Base-by-base conservation (phyloP, 2,888 invertebrate species). In the Drosophila maculinotata region DNA sequence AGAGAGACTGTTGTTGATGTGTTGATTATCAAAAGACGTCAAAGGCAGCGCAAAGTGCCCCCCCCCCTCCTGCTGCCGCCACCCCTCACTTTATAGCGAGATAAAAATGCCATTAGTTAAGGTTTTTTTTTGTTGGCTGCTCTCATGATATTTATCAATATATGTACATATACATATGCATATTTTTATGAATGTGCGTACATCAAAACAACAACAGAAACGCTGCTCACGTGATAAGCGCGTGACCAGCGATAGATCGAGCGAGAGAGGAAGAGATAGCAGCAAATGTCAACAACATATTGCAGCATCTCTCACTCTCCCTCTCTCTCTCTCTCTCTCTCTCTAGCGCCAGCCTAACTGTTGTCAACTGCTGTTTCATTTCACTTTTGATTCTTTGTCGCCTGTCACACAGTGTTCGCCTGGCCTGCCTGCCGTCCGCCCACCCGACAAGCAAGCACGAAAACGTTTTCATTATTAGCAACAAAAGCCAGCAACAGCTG, bases 21-120 rank as follows among this genome's bases (percentile, higher is more conserved):
- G 59, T 69, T 76, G 73, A 73, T 76, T 59, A 74, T 63, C 59
- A 76, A 76, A 76, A 75, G 62, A 76, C 76, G 74, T 76, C 77
- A 75, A 76, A 67, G 67, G 47, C 73, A 71, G 56, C n/a, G 17
- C 20, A 42, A 42, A 28, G 26, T 53, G 4, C 33, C 51, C 26
- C 42, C 20, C 20, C 10, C 12, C 12, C 9, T 9, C n/a, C n/a
- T n/a, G n/a, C n/a, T n/a, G n/a, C n/a, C n/a, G n/a, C n/a, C n/a
- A n/a, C n/a, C n/a, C n/a, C n/a, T n/a, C 1, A 3, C 15, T 44
- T 4, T 23, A 15, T 44, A 15, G 44, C 47, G 59, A 62, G 73
- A 76, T 74, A 76, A 74, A 73, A 76, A 36, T 58, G 60, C 51
- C 47, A 66, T 76, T 70, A 65, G 63, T 15, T 15, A 47, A 42